These are phyloP conservation scores for Characodon lateralis DNA, from an alignment of 2,797 vertebrate genomes.

Conservation along the genomic window DNA sequence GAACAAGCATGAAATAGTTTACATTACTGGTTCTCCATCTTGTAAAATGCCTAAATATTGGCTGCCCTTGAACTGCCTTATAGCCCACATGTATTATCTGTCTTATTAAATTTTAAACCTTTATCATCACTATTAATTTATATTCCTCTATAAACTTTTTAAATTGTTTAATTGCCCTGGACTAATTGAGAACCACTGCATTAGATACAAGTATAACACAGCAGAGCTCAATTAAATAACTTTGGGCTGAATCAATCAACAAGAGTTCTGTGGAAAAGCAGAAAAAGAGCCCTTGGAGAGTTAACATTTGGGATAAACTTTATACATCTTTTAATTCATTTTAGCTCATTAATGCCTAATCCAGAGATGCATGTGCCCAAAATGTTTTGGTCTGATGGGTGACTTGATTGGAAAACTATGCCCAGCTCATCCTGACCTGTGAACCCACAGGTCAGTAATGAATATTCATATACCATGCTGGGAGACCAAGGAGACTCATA, in stretches of 20 bases:
- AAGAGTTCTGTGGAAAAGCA: neutral
- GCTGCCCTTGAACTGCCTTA: neutral
- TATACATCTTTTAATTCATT: conserved; percentile 20
- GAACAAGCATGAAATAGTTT: neutral
- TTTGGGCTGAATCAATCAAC: conserved; percentile 13
- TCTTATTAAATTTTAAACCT: neutral
- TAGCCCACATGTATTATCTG: too few species aligned
- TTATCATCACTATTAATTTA: neutral
- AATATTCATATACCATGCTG: conserved; percentile 48
- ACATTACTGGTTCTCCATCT: neutral
- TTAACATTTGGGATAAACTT: conserved; percentile 10
- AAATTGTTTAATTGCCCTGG: neutral
- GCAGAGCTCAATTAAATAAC: neutral
- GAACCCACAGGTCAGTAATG: conserved; percentile 33
- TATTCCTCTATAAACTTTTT: neutral
- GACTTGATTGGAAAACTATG: conserved; percentile 29
- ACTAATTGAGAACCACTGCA: neutral
- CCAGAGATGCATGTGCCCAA: conserved; percentile 20
- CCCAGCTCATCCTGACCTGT: conserved; percentile 36
- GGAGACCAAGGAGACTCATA: conserved; percentile 39
- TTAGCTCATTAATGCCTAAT: conserved; percentile 29
- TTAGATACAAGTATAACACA: neutral
- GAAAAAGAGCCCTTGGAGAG: conserved; percentile 5
- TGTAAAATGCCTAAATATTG: neutral
- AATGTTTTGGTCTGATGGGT: conserved; percentile 32